Evolutionary conservation across 2,888 invertebrate species (phyloP).

Genomic region (Mimachlamys varia): DNA sequence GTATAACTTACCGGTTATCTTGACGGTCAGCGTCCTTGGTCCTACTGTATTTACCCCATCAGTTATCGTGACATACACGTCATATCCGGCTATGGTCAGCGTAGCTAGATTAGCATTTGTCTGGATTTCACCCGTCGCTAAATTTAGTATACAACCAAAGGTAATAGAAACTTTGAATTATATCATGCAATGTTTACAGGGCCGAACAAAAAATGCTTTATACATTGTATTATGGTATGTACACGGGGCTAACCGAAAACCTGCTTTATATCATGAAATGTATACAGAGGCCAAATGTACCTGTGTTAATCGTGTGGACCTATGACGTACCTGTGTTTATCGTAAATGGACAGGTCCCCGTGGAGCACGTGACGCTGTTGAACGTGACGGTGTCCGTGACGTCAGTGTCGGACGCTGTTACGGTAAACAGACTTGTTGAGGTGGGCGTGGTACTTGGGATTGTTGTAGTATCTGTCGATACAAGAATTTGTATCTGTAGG

Average conservation of each 20-base stretch:
- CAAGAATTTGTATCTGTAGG: neutral
- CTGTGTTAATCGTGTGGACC: too few relatives aligned
- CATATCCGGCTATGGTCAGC: neutral
- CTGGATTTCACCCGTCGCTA: neutral
- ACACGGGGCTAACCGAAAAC: too few relatives aligned
- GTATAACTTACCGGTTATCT: neutral
- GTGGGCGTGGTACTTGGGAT: neutral
- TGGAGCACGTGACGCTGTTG: neutral
- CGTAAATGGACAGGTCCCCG: neutral
- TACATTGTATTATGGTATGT: too few relatives aligned
- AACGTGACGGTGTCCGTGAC: neutral
- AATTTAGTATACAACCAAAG: too few relatives aligned
- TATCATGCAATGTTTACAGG: too few relatives aligned
- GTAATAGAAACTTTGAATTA: too few relatives aligned
- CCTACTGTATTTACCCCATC: neutral
- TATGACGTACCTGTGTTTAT: neutral
- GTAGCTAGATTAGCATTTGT: neutral
- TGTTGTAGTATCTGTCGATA: neutral
- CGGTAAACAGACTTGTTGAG: neutral
- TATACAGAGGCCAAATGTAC: too few relatives aligned
- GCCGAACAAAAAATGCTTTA: too few relatives aligned
- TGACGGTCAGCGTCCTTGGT: neutral
- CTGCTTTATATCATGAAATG: too few relatives aligned
- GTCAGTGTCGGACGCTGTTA: neutral
- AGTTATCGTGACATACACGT: neutral